phyloP scores from a whole-genome alignment of 2,113 vertebrate genomes.

The Alethe diademata region DNA sequence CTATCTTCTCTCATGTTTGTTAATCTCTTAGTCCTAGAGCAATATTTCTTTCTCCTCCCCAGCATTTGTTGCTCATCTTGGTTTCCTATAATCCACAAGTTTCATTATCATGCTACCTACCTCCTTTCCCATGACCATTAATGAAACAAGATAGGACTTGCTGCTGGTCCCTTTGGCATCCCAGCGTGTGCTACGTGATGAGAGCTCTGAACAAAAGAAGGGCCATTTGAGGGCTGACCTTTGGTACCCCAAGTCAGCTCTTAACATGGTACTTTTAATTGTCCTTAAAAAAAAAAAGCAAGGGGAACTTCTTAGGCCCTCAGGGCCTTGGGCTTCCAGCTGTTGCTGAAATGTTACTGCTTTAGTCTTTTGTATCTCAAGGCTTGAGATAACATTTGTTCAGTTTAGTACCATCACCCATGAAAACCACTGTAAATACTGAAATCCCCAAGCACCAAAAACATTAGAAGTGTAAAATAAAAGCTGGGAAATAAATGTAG shows the following conservation, averaged over 20 bases:
- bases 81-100: not conserved
- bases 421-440: not conserved
- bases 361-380: conserved; percentile 36
- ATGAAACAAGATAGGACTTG: not conserved
- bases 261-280: conserved; percentile 29
- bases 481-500: not conserved
- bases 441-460: not conserved
- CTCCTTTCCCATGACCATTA: not conserved
- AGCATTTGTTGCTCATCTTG: not conserved
- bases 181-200: not conserved
- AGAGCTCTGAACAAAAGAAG: conserved; percentile 24
- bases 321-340: conserved; percentile 28
- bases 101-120: not conserved
- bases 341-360: conserved; percentile 28
- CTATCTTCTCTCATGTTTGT: not conserved
- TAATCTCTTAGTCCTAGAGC: not conserved
- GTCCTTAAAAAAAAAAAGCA: not conserved
- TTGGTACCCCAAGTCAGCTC: conserved; percentile 11
- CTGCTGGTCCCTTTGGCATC: not conserved
- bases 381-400: not conserved
- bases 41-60: not conserved
- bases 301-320: not conserved
- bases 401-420: not conserved
- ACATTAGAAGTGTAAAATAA: not conserved
- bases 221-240: not conserved